Percentiles rank a stretch among this genome's conserved stretches.
Evolutionary conservation across 1,140 invertebrate species (phyloP).

Genomic region (Lasioglossum baleicum): DNA sequence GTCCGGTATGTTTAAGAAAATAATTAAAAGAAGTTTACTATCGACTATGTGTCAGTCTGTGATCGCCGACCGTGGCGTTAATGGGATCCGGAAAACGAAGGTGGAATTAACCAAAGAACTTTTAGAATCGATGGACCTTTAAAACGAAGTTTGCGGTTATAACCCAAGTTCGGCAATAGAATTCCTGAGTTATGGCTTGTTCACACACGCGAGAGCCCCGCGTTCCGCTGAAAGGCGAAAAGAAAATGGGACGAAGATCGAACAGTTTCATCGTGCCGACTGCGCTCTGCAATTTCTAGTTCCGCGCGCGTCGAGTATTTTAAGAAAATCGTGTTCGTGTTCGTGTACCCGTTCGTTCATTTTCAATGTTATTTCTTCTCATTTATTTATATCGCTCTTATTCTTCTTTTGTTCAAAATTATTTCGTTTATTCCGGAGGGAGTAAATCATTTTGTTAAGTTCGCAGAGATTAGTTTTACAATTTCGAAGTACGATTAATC

Average conservation of each 20-base stretch:
- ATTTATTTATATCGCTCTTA: too few species aligned
- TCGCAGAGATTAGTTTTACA: too few species aligned
- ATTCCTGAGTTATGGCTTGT: constrained; percentile 47
- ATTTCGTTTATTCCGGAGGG: too few species aligned
- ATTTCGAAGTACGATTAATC: too few species aligned
- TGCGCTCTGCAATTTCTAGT: background rate
- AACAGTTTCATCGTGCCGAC: constrained; percentile 21
- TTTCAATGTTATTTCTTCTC: background rate
- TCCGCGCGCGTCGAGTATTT: background rate
- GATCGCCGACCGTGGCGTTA: constrained; percentile 21
- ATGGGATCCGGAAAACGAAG: constrained; percentile 24
- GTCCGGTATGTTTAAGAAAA: background rate
- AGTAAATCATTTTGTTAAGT: too few species aligned
- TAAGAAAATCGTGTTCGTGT: background rate
- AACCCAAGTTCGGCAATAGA: constrained; percentile 46
- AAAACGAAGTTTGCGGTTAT: constrained; percentile 48
- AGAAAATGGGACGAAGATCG: constrained; percentile 25
- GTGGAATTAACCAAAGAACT: constrained; percentile 44
- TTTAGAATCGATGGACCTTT: constrained; percentile 44
- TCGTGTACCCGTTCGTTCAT: background rate
- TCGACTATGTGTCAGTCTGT: constrained; percentile 13
- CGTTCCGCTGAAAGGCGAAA: constrained; percentile 3
- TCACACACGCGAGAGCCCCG: constrained; percentile 18
- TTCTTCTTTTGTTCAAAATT: too few species aligned
- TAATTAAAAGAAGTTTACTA: background rate